phyloP scores from a whole-genome alignment of 1,140 invertebrate genomes.

The Dreissena rostriformis region DNA sequence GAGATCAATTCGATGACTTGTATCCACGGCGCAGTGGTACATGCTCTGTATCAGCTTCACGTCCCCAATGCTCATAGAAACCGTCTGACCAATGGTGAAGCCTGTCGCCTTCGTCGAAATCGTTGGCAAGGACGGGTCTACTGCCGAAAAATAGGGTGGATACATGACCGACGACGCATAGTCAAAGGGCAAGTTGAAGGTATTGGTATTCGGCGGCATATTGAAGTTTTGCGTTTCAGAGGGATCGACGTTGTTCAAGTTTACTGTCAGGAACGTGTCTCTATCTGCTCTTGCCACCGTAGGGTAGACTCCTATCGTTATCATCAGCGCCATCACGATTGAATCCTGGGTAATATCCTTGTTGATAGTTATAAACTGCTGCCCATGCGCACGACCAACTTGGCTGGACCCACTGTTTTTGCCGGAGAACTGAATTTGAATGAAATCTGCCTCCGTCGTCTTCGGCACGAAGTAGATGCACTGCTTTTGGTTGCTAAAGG shows the following conservation, averaged over 20 bases:
- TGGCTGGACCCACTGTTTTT: background rate
- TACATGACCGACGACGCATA: slow-evolving; percentile 31
- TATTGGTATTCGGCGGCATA: slow-evolving; percentile 2
- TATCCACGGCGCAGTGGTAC: slow-evolving; percentile 23
- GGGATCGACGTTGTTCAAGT: slow-evolving; percentile 4
- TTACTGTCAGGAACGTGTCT: slow-evolving; percentile 15
- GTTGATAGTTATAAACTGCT: slow-evolving; percentile 14
- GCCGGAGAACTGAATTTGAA: slow-evolving; percentile 18
- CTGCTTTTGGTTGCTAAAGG: slow-evolving; percentile 9
- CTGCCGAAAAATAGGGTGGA: slow-evolving; percentile 6
- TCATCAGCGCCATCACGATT: slow-evolving; percentile 11
- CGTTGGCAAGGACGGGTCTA: slow-evolving; percentile 1
- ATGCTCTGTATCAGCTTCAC: slow-evolving; percentile 14
- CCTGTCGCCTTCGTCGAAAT: slow-evolving; percentile 17
- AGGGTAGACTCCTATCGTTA: slow-evolving; percentile 11
- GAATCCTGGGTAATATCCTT: slow-evolving; percentile 7
- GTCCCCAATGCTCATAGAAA: slow-evolving; percentile 28
- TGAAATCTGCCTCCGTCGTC: slow-evolving; percentile 18
- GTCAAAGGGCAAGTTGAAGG: slow-evolving; percentile 19
- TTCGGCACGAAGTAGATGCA: slow-evolving; percentile 27
- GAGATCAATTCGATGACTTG: slow-evolving; percentile 27
- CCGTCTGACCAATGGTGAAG: slow-evolving; percentile 29
- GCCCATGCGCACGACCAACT: slow-evolving; percentile 9
- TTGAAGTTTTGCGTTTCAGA: background rate
- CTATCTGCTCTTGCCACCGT: slow-evolving; percentile 10